Evolutionary conservation across 1,140 invertebrate genomes (phyloP), one percentile per base, ranked within the genome.

Genomic region (Antheraea pernyi): DNA sequence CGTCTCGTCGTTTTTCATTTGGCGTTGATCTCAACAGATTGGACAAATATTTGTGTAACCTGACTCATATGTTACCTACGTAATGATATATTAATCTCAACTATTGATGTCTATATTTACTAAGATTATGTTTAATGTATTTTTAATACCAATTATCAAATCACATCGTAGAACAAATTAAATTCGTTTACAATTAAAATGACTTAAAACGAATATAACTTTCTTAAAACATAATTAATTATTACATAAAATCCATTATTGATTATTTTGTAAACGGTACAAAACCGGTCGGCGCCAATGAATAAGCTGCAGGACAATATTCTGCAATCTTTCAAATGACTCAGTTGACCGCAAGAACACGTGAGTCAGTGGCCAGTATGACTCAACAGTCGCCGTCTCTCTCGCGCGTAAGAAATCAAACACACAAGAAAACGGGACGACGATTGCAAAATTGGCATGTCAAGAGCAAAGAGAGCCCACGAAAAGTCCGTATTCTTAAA

Each of bases 331-430:
- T 65, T 82, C 77, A 53, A 64, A 62, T 82, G 81, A 82, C 81
- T 82, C 81, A 82, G 60, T 79, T 53, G 74, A 82, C 78, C 80
- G 67, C 78, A 69, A 69, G 58, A 77, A 58, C 59, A 73, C 67
- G 75, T 82, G 75, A 82, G 68, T 82, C 76, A 80, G 66, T 68
- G 65, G 69, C 70, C 72, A 73, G 65, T 71, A 42, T 75, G 74
- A 75, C 65, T 75, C 74, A 75, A 72, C 19, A 46, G 8, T 16
- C 16, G 8, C 68, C 53, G 60, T 73, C 74, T 69, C 59, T 48
- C 30, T 78, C 68, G 42, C 63, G 71, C 59, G 59, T 48, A 67
- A 36, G 30, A 10, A 53, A 58, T 30, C 11, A 19, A n/a, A 58
- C 22, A 13, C 22, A 58, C 4, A n/a, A 67, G 48, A 75, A 46